A percentile compares a stretch with the other conserved stretches of the same genome.
These are phyloP conservation scores for Punctoribates punctum DNA, from an alignment of 2,888 invertebrate genomes.

Conservation along the genomic window DNA sequence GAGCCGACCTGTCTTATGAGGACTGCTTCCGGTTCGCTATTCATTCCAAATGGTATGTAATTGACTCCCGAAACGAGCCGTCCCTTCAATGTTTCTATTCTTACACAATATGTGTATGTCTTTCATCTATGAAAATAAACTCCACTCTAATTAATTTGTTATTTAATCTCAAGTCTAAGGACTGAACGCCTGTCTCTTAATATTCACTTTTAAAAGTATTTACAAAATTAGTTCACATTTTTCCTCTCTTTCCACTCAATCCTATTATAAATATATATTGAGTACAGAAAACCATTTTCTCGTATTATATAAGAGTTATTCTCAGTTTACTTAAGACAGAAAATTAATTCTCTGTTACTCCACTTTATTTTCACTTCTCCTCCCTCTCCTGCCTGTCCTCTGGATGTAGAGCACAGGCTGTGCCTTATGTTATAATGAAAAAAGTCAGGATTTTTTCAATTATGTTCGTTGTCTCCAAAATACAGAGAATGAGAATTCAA, in stretches of 20 bases:
- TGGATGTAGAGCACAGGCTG: neutral
- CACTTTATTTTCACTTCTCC: neutral
- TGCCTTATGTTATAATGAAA: neutral
- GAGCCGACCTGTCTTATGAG: conserved; percentile 78
- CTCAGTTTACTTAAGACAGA: neutral
- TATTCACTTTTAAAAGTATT: neutral
- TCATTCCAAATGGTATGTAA: conserved; percentile 64
- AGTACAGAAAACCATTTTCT: neutral
- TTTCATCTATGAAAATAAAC: conserved; percentile 2
- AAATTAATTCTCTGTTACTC: too few relatives aligned
- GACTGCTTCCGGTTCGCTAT: conserved; percentile 87
- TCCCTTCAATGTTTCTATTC: neutral
- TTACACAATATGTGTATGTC: neutral
- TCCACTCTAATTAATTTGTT: neutral
- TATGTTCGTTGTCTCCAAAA: neutral
- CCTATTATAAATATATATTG: neutral
- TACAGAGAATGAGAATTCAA: neutral
- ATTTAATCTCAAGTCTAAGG: neutral
- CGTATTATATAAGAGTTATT: neutral
- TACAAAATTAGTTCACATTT: neutral
- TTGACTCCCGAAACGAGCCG: neutral
- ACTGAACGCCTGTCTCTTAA: neutral
- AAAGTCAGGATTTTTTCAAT: conserved; percentile 14
- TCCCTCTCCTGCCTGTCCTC: neutral
- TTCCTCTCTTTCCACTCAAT: neutral